Conservation (phyloP, 2,113 vertebrate genomes). For the Alligator sinensis region DNA sequence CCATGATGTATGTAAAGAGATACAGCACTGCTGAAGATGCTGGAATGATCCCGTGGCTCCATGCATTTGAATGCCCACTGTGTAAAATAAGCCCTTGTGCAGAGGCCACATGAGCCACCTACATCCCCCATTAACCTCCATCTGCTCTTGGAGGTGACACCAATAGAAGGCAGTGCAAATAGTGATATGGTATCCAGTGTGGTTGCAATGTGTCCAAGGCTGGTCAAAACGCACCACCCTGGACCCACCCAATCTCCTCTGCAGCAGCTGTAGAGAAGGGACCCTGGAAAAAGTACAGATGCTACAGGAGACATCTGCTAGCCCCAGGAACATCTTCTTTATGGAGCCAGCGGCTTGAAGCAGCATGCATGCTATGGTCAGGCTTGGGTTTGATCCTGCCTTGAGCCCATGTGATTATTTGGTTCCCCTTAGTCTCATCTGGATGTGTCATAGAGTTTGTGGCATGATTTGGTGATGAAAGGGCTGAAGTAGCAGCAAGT, state of each 20-base stretch:
- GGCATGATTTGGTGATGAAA: neutral
- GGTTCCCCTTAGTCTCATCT: neutral
- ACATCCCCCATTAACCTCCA: neutral
- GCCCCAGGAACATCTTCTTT: neutral
- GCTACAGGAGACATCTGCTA: neutral
- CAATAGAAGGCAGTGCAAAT: neutral
- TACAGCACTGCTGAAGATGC: neutral
- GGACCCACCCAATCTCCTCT: neutral
- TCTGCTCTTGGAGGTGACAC: neutral
- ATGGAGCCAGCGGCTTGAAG: neutral
- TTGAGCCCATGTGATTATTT: neutral
- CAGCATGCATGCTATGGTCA: neutral
- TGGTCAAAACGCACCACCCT: neutral
- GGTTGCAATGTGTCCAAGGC: neutral
- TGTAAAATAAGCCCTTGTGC: neutral
- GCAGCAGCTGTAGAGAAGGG: neutral
- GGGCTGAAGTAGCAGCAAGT: neutral
- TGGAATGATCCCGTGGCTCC: neutral
- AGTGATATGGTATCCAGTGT: neutral
- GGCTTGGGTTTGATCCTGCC: neutral
- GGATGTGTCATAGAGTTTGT: neutral
- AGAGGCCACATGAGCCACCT: neutral
- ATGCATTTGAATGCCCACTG: neutral
- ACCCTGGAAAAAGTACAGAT: neutral
- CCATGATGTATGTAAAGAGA: neutral